Conservation (phyloP, 2,113 vertebrate species). For the Telmatochromis sp. region DNA sequence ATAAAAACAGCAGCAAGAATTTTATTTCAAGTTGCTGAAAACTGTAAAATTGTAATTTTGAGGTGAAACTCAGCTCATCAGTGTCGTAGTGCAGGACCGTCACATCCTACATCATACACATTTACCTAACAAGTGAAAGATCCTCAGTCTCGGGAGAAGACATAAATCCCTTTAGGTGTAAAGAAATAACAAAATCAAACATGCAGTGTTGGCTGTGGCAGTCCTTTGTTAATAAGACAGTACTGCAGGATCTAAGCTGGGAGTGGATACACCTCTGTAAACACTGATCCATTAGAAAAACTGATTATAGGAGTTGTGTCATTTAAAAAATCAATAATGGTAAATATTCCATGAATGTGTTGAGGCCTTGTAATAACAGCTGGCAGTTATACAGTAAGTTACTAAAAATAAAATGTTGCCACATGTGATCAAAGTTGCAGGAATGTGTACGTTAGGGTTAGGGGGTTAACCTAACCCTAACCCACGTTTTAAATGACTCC, state of each 20-base stretch:
- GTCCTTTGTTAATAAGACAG: background rate
- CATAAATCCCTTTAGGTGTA: background rate
- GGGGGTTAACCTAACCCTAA: no score
- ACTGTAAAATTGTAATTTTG: background rate
- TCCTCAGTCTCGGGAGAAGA: background rate
- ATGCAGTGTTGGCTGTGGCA: background rate
- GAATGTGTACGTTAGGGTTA: background rate
- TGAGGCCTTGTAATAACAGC: background rate
- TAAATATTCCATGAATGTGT: background rate
- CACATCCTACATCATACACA: background rate
- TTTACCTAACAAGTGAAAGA: background rate
- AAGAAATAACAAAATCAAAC: background rate
- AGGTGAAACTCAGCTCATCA: background rate
- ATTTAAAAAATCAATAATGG: background rate
- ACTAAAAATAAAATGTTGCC: background rate
- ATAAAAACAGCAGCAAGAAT: background rate
- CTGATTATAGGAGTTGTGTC: background rate
- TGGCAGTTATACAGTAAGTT: background rate
- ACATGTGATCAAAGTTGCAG: background rate
- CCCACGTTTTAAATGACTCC: background rate
- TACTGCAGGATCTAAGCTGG: background rate
- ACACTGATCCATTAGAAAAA: background rate
- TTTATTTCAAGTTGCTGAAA: background rate
- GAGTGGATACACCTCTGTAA: background rate
- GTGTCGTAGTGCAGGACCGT: background rate